A percentile compares a stretch with the other conserved stretches of the same genome.
Conservation (phyloP, 2,797 vertebrate species). For the Iguana delicatissima region DNA sequence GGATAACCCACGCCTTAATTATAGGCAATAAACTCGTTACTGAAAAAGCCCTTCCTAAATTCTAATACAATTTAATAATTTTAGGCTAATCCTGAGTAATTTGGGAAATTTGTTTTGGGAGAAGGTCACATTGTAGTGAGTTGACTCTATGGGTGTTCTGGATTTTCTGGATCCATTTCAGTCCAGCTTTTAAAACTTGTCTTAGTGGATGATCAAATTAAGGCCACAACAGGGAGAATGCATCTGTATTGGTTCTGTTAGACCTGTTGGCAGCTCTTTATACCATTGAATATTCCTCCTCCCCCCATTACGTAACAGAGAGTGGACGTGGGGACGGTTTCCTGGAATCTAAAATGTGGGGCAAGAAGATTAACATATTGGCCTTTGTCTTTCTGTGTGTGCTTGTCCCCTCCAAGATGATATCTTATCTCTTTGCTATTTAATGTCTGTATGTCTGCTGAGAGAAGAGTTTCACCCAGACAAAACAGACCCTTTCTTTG, state of each 20-base stretch:
- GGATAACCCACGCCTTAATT: neutral
- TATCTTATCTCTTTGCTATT: neutral
- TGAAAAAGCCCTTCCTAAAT: neutral
- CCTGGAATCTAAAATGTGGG: neutral
- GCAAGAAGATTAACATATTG: neutral
- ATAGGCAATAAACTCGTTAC: neutral
- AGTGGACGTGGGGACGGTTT: neutral
- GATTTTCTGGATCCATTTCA: neutral
- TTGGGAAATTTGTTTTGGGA: no score
- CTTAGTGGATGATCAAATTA: neutral
- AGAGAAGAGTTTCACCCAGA: neutral
- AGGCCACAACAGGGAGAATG: neutral
- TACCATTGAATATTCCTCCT: no score
- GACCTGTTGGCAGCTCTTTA: no score
- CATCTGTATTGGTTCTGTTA: neutral
- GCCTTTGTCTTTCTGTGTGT: neutral
- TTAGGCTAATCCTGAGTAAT: no score
- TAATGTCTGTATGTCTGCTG: neutral
- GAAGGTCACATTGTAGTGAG: no score
- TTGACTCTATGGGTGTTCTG: no score
- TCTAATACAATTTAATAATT: no score
- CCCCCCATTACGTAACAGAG: no score
- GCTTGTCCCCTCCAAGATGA: neutral
- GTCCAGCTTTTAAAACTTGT: neutral
- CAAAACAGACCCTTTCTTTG: neutral